Percentiles rank a stretch among this genome's conserved stretches.
These are phyloP conservation scores for Drosophila villosipedis DNA, from an alignment of 2,888 invertebrate genomes.

Conservation along the genomic window DNA sequence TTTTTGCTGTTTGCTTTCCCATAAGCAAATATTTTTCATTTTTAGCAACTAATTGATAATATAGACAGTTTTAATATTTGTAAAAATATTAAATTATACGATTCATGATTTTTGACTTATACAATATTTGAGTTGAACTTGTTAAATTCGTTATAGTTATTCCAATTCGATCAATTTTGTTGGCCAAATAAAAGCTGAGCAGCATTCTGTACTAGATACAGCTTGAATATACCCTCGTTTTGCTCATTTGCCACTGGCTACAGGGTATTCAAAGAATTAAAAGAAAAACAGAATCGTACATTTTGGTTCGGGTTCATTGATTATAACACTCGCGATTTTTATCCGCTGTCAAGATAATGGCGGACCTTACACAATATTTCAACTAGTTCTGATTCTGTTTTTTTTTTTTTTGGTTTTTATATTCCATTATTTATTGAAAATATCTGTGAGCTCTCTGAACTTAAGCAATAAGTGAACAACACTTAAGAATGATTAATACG, in stretches of 20 bases:
- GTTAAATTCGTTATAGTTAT: neutral
- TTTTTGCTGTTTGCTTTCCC: neutral
- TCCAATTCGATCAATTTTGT: too few species aligned
- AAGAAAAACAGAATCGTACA: neutral
- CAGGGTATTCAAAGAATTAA: neutral
- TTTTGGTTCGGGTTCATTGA: slow-evolving; percentile 40
- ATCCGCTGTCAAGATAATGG: slow-evolving; percentile 68
- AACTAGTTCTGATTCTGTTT: slow-evolving; percentile 11
- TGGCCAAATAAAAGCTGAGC: neutral
- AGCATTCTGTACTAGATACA: too few species aligned
- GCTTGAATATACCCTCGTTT: neutral
- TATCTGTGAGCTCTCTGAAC: slow-evolving; percentile 56
- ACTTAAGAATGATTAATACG: slow-evolving; percentile 74
- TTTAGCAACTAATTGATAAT: neutral
- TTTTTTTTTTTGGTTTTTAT: neutral
- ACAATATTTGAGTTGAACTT: neutral
- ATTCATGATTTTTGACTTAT: neutral
- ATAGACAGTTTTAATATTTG: neutral
- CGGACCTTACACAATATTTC: slow-evolving; percentile 78
- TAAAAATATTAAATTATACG: neutral
- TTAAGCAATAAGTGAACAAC: slow-evolving; percentile 55
- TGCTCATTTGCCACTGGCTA: neutral
- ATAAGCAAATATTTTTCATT: neutral
- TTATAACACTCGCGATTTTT: slow-evolving; percentile 57
- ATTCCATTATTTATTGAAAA: slow-evolving; percentile 54